Base-by-base conservation (phyloP, 2,888 invertebrate genomes). In the Stictocephala bisonia region DNA sequence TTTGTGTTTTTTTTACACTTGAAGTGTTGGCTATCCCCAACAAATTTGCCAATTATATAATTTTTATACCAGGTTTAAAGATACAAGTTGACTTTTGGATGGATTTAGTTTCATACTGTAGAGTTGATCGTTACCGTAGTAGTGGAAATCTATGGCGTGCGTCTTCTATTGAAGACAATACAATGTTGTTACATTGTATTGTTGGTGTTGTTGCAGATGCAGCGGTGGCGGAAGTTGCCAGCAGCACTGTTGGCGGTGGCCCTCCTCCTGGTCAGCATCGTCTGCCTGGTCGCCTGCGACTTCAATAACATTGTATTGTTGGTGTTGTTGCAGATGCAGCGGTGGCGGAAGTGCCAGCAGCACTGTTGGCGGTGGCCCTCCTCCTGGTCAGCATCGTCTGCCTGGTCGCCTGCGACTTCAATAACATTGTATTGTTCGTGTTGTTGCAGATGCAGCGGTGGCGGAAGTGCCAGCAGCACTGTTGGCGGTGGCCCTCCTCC, bases 331-430 rank as follows among this genome's bases (percentile, higher is more conserved):
- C 70, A 71, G 71, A 71, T 41, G 70, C 56, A 1, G 27, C 58
- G 40, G 56, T 48, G 58, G 27, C 29, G 41, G 71, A 58, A 27
- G 51, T 72, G 56, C 56, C 67, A 18, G 67, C 40, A 22, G 67
- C 70, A 3, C 31, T 76, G 11, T 24, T 78, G n/a, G 77, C 75
- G n/a, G 72, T 74, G 7, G 75, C 73, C 13, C 67, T 77, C 26
- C 68, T 77, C 53, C 71, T 75, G 29, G 71, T 72, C 27, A 68
- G 74, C 29, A 72, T 77, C 41, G 50, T 77, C 29, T 67, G 77
- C 20, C 56, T 85, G 73, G 82, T 84, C 60, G 82, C 85, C 51
- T 85, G 86, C 80, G 83, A 85, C 40, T 86, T n/a, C n/a, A n/a
- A n/a, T n/a, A n/a, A n/a, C 9, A 11, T 35, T 35, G 9, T 35